phyloP scores from a whole-genome alignment of 2,888 invertebrate species.

The Axea sp. region DNA sequence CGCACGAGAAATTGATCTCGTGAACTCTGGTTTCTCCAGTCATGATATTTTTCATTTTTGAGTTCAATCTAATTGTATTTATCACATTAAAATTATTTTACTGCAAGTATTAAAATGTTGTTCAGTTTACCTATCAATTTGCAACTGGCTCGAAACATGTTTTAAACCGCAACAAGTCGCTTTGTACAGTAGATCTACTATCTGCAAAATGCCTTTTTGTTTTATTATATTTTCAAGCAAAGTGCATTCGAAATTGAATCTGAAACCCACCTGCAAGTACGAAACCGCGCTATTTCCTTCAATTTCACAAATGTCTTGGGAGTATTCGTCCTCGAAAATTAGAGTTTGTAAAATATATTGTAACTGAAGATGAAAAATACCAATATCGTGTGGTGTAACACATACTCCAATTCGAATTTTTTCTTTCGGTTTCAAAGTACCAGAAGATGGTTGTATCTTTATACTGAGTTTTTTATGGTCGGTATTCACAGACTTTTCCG shows the following conservation, averaged over 20 bases:
- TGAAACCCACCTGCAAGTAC: conserved; percentile 76
- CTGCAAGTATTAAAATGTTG: no score
- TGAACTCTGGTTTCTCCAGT: conserved; percentile 67
- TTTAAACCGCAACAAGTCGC: conserved; percentile 67
- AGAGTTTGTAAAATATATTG: conserved; percentile 73
- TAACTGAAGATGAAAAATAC: conserved; percentile 72
- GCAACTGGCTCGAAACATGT: conserved; percentile 77
- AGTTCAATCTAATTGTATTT: conserved; percentile 77
- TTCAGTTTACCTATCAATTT: conserved; percentile 75
- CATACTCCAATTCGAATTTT: conserved; percentile 69
- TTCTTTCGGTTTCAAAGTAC: conserved; percentile 70
- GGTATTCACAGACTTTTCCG: no score
- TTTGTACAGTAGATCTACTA: no score
- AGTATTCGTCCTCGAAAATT: conserved; percentile 45
- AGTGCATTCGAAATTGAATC: no score
- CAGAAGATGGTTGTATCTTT: conserved; percentile 65
- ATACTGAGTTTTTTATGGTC: conserved; percentile 63
- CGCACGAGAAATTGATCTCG: conserved; percentile 72
- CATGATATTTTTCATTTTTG: conserved; percentile 65
- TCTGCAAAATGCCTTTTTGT: no score
- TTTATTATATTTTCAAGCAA: no score
- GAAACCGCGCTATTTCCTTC: conserved; percentile 74
- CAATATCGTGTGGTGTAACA: conserved; percentile 70
- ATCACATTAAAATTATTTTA: no score
- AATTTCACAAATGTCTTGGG: conserved; percentile 67